phyloP scores from a whole-genome alignment of 2,797 vertebrate genomes.

The Salarias fasciatus region DNA sequence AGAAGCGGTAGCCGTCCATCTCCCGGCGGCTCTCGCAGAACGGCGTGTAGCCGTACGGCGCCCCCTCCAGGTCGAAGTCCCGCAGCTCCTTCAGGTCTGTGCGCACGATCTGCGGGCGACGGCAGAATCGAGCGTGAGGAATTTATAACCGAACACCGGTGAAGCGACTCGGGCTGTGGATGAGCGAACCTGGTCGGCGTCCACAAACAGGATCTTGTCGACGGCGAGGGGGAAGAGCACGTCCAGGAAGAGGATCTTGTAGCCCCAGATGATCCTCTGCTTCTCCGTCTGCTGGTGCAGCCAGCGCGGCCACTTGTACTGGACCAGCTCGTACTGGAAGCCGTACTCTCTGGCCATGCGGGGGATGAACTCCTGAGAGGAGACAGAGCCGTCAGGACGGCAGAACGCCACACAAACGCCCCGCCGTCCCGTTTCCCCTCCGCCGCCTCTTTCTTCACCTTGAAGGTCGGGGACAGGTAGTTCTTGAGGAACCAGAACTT shows the following conservation, averaged over 20 bases:
- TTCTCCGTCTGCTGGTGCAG: slow-evolving; percentile 96
- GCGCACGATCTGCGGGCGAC: slow-evolving; percentile 90
- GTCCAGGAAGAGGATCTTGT: slow-evolving; percentile 98
- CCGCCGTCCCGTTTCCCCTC: too few relatives aligned
- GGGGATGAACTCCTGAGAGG: slow-evolving; percentile 90
- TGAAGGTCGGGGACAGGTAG: slow-evolving; percentile 97
- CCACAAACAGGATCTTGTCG: slow-evolving; percentile 97
- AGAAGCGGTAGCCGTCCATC: slow-evolving; percentile 99
- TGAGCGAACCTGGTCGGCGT: slow-evolving; percentile 92
- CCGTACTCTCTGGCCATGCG: slow-evolving; percentile 92
- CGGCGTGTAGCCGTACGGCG: slow-evolving; percentile 96
- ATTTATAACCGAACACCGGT: too few relatives aligned
- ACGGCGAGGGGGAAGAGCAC: slow-evolving; percentile 96
- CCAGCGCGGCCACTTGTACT: slow-evolving; percentile 98
- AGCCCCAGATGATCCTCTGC: slow-evolving; percentile 98
- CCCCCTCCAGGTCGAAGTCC: slow-evolving; percentile 94
- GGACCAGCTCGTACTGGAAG: slow-evolving; percentile 95
- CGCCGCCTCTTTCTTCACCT: too few relatives aligned
- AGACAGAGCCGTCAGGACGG: too few relatives aligned
- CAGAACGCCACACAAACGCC: slow-evolving; percentile 15
- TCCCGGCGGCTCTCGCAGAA: slow-evolving; percentile 97
- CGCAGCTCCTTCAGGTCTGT: slow-evolving; percentile 95
- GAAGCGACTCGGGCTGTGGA: too few relatives aligned
- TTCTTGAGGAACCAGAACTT: slow-evolving; percentile 99
- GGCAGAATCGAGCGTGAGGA: too few relatives aligned